Conservation (phyloP, 2,888 invertebrate species). For the Lasioglossum figueresi region DNA sequence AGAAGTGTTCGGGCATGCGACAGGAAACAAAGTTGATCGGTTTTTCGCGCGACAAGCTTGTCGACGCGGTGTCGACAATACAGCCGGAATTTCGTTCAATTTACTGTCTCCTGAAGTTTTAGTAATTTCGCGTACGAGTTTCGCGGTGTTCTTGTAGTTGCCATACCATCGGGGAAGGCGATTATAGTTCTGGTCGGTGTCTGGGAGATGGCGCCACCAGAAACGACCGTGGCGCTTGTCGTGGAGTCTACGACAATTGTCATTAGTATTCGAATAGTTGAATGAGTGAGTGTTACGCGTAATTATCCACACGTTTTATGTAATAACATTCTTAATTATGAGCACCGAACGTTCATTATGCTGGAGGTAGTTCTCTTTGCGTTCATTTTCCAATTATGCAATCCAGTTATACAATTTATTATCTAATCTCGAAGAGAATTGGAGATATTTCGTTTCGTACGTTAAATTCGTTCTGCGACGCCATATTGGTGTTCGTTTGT, state of each 20-base stretch:
- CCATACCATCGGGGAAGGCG: conserved; percentile 25
- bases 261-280: not conserved
- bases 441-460: not conserved
- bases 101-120: conserved; percentile 59
- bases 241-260: not conserved
- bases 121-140: conserved; percentile 51
- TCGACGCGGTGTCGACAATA: conserved; percentile 56
- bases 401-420: not conserved
- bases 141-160: conserved; percentile 14
- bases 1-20: conserved; percentile 24
- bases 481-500: not conserved
- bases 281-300: not conserved
- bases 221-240: not conserved
- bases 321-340: not conserved
- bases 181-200: not conserved
- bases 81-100: conserved; percentile 54
- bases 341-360: not conserved
- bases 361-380: not conserved
- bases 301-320: not conserved
- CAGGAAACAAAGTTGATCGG: conserved; percentile 50
- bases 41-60: conserved; percentile 54
- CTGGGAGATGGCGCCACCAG: conserved; percentile 38
- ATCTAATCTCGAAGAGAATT: not conserved
- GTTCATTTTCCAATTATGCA: not conserved
- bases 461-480: not conserved